Percentiles rank a stretch among this genome's conserved stretches.
phyloP scores from a whole-genome alignment of 2,113 vertebrate genomes.

The Pluvianellus socialis region DNA sequence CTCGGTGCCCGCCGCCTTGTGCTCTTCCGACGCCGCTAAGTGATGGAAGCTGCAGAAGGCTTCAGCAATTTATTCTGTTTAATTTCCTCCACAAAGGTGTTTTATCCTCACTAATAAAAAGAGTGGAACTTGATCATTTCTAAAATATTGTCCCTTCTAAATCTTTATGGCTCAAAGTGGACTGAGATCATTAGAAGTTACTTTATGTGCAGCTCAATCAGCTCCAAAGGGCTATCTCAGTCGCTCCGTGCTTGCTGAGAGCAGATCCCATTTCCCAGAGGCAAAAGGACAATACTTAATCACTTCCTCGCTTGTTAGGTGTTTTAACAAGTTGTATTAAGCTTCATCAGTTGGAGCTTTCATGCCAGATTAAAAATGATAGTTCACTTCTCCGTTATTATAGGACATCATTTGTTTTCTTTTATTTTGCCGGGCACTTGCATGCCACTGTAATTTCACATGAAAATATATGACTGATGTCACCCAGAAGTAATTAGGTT shows the following conservation, averaged over 20 bases:
- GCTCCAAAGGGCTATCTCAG: constrained; percentile 48
- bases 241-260: constrained; percentile 11
- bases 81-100: constrained; percentile 60
- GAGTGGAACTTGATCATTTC: constrained; percentile 65
- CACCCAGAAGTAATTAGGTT: constrained; percentile 72
- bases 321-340: constrained; percentile 72
- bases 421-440: constrained; percentile 58
- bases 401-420: constrained; percentile 66
- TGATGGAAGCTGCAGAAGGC: not conserved
- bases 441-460: constrained; percentile 61
- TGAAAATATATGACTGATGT: constrained; percentile 68
- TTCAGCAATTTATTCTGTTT: constrained; percentile 59
- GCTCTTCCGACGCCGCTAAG: not conserved
- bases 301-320: constrained; percentile 65
- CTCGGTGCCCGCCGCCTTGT: not conserved
- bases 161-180: constrained; percentile 70
- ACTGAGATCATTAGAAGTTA: constrained; percentile 65
- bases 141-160: constrained; percentile 71
- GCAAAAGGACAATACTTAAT: constrained; percentile 65
- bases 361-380: constrained; percentile 70
- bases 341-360: constrained; percentile 54
- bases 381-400: constrained; percentile 56
- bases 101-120: constrained; percentile 71
- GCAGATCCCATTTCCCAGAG: constrained; percentile 57
- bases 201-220: constrained; percentile 60